These are phyloP conservation scores for Eupithecia dodoneata DNA, from an alignment of 2,888 invertebrate genomes.

Conservation along the genomic window DNA sequence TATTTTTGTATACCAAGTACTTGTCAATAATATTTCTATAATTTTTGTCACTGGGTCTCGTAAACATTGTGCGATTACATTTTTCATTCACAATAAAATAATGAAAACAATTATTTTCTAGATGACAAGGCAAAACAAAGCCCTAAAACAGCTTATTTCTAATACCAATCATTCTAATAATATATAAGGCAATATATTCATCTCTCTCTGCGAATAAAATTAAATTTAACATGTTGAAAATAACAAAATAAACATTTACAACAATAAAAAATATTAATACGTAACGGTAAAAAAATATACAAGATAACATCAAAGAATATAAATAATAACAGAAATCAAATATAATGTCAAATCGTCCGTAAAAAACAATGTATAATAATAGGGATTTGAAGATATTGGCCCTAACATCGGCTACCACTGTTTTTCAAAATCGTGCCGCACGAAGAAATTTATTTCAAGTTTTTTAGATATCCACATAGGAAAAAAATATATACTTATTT, in stretches of 20 bases:
- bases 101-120: not conserved
- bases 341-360: no score
- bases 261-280: no score
- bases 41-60: not conserved
- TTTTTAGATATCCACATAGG: no score
- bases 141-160: slow-evolving; percentile 55
- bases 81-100: not conserved
- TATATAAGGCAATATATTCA: slow-evolving; percentile 63
- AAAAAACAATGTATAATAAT: no score
- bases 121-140: slow-evolving; percentile 59
- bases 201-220: slow-evolving; percentile 44
- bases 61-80: not conserved
- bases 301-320: no score
- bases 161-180: slow-evolving; percentile 65
- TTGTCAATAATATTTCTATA: not conserved
- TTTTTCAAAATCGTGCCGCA: no score
- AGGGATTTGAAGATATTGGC: no score
- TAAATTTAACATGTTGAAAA: slow-evolving; percentile 36
- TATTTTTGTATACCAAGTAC: not conserved
- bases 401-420: no score
- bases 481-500: no score
- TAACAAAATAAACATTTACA: slow-evolving; percentile 8
- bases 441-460: no score
- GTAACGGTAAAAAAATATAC: no score
- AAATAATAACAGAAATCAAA: no score